Base-by-base conservation (phyloP, 2,797 vertebrate species). In the Hyperoplus lanceolatus region DNA sequence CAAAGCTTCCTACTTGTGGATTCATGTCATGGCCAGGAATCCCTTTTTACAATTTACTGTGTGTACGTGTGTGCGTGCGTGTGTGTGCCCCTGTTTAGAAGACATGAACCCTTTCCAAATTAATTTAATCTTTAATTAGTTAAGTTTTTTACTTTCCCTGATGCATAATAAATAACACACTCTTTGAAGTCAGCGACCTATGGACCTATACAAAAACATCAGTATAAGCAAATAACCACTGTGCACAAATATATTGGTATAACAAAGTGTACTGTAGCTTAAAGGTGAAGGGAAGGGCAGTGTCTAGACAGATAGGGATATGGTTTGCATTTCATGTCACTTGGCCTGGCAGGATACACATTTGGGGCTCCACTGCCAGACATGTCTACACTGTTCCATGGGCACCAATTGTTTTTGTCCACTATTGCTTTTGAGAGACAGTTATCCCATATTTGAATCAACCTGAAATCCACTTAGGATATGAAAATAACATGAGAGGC, bases 381-480 rank as follows among this genome's bases (percentile, higher is more conserved):
- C 65, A 43, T 53, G 62, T 77, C 75, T 58, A 43, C 56, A 18
- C 55, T 59, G 66, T 55, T 58, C 79, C 63, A 57, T 54, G 46
- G 9, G 73, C 64, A 83, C 69, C 73, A 62, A 79, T 86, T 84
- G 73, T 81, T 85, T 87, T 57, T 59, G 45, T 82, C 69, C 57
- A 60, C 61, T 55, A 65, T 78, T 73, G 74, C 70, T 59, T 70
- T 46, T 70, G 75, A 80, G 77, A 68, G 77, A 89, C 78, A 78
- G 64, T 64, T 70, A 85, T 82, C 51, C 73, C 79, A 79, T 79
- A 85, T 87, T 87, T 70, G 79, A 91, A 93, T 91, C 89, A 87
- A 83, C 86, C 82, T 84, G 79, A 75, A 69, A 70, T 85, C 67
- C 75, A 66, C 76, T 88, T 84, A 77, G 69, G 74, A 85, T 80